Evolutionary conservation across 2,113 vertebrate genomes (phyloP).

Genomic region (Sitta europaea): DNA sequence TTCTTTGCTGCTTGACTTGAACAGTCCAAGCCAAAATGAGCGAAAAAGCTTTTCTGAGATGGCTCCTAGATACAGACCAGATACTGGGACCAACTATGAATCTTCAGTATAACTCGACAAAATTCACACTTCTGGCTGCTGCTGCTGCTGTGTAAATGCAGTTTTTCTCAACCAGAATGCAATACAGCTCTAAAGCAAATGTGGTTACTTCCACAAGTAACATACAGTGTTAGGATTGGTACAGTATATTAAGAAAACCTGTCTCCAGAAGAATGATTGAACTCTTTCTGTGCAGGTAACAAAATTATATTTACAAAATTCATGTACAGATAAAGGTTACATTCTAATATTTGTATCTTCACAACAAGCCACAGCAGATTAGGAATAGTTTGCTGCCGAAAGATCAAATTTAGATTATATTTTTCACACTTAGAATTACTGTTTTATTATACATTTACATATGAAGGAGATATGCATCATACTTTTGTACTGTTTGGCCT

Average conservation of each 20-base stretch:
- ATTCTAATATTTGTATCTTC: neutral
- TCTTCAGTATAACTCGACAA: neutral
- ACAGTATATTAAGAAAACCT: neutral
- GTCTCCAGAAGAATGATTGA: neutral
- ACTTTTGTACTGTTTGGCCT: neutral
- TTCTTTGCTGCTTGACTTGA: neutral
- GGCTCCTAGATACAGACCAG: neutral
- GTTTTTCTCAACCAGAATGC: neutral
- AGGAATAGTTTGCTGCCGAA: neutral
- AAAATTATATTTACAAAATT: neutral
- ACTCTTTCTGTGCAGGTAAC: neutral
- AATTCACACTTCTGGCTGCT: neutral
- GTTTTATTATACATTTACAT: neutral
- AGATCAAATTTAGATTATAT: neutral
- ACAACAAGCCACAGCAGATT: neutral
- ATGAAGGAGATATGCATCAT: neutral
- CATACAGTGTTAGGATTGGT: neutral
- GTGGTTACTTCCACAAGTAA: neutral
- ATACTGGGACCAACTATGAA: neutral
- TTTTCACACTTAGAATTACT: neutral
- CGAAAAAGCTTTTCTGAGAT: neutral
- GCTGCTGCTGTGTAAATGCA: neutral
- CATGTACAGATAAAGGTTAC: neutral
- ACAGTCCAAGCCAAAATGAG: neutral
- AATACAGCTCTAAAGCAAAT: neutral